Percentiles rank a stretch among this genome's conserved stretches.
Conservation (phyloP, 2,113 vertebrate species). For the Grus americana region DNA sequence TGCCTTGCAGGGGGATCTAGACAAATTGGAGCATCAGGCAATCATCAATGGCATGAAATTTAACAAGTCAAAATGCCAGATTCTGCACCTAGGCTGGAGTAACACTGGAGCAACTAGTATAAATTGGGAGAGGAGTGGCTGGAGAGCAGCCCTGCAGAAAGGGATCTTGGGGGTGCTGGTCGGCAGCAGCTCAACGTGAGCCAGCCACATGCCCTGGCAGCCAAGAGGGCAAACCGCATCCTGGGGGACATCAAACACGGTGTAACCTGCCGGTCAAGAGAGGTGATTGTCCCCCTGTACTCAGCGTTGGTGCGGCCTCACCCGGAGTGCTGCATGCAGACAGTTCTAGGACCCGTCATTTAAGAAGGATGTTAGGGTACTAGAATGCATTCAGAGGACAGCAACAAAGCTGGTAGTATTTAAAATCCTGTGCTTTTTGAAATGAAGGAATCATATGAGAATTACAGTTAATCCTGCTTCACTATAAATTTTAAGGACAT, state of each 20-base stretch:
- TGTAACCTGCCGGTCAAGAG: not conserved
- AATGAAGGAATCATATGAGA: not conserved
- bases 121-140: not conserved
- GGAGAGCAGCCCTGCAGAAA: not conserved
- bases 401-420: not conserved
- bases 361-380: no score
- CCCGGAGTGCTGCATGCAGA: not conserved
- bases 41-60: not conserved
- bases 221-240: not conserved
- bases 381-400: not conserved
- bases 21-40: not conserved
- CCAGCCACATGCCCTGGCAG: not conserved
- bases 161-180: not conserved
- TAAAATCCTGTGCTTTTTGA: not conserved
- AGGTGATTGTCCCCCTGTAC: no score
- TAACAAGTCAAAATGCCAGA: not conserved
- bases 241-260: not conserved
- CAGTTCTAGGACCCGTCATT: not conserved
- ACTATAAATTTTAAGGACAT: not conserved
- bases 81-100: not conserved
- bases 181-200: not conserved
- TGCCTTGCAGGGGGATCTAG: no score
- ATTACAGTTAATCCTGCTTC: not conserved
- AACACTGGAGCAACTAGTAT: not conserved
- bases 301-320: no score